These are phyloP conservation scores for Anomalospiza imberbis DNA, from an alignment of 2,797 vertebrate genomes.

Conservation along the genomic window DNA sequence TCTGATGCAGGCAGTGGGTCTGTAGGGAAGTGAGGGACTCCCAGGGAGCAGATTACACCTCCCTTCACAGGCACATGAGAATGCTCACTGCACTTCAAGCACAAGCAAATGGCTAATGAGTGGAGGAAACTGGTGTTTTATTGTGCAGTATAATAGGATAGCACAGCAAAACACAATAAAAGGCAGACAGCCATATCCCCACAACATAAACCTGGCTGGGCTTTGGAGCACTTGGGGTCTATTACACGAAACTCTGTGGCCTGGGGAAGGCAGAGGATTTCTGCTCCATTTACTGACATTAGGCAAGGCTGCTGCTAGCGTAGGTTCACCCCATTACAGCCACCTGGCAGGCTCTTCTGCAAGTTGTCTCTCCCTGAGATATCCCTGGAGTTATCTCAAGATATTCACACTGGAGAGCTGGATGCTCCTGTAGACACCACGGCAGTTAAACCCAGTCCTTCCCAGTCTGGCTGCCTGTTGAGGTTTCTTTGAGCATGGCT, in stretches of 20 bases:
- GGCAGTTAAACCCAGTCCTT: neutral
- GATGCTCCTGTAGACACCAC: neutral
- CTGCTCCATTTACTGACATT: conserved; percentile 12
- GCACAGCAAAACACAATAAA: conserved; percentile 35
- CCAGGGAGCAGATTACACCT: neutral
- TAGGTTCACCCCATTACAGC: neutral
- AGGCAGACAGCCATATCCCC: conserved; percentile 21
- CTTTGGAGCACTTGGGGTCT: conserved; percentile 23
- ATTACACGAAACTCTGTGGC: neutral
- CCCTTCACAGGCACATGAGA: neutral
- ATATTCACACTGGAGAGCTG: neutral
- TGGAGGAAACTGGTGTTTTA: conserved; percentile 21
- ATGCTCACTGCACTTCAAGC: neutral
- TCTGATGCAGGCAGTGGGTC: neutral
- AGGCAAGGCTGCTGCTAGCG: neutral
- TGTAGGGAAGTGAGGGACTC: neutral
- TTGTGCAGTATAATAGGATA: conserved; percentile 19
- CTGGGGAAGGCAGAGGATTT: conserved; percentile 28
- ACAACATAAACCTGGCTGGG: neutral
- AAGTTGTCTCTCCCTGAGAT: neutral
- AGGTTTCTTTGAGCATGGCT: neutral
- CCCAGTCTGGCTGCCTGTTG: neutral
- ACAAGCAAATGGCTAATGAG: conserved; percentile 32
- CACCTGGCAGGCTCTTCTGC: neutral
- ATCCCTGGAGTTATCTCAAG: neutral